Percentiles rank a stretch among this genome's conserved stretches.
These are phyloP conservation scores for Archivesica marissinica DNA, from an alignment of 1,140 invertebrate genomes.

Conservation along the genomic window DNA sequence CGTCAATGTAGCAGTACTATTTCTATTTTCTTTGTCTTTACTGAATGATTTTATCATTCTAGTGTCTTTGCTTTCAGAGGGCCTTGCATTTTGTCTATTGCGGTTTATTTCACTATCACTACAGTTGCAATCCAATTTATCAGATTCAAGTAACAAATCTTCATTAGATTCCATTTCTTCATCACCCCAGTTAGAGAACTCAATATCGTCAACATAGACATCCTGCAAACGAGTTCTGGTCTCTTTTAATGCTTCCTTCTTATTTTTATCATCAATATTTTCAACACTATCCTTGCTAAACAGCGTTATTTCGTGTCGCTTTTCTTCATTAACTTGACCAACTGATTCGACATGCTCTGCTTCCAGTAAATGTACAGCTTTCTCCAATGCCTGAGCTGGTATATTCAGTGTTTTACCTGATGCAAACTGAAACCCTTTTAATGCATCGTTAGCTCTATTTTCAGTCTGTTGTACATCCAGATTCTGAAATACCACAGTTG, in stretches of 20 bases:
- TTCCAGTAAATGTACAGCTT: slow-evolving; percentile 2
- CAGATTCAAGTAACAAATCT: not conserved
- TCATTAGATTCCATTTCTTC: slow-evolving; percentile 7
- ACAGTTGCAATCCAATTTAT: too few relatives aligned
- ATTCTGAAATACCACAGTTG: too few relatives aligned
- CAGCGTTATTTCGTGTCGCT: too few relatives aligned
- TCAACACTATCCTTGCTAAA: too few relatives aligned
- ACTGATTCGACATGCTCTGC: slow-evolving; percentile 18
- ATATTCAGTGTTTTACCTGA: slow-evolving; percentile 46
- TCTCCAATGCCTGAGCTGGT: slow-evolving; percentile 36
- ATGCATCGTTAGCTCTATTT: not conserved
- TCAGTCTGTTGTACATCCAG: not conserved
- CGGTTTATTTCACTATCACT: too few relatives aligned
- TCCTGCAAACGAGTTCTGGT: not conserved
- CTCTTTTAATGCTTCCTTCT: not conserved
- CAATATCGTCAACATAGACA: not conserved
- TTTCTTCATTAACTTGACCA: too few relatives aligned
- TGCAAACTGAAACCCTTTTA: slow-evolving; percentile 50
- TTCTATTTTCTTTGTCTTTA: too few relatives aligned
- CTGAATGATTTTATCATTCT: too few relatives aligned
- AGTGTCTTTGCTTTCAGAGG: too few relatives aligned
- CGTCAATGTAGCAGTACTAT: too few relatives aligned
- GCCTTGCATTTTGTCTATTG: too few relatives aligned
- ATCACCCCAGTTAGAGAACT: slow-evolving; percentile 51
- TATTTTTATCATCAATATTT: not conserved